Evolutionary conservation across 2,113 vertebrate genomes (phyloP).

Genomic region (Leucosticte australis): DNA sequence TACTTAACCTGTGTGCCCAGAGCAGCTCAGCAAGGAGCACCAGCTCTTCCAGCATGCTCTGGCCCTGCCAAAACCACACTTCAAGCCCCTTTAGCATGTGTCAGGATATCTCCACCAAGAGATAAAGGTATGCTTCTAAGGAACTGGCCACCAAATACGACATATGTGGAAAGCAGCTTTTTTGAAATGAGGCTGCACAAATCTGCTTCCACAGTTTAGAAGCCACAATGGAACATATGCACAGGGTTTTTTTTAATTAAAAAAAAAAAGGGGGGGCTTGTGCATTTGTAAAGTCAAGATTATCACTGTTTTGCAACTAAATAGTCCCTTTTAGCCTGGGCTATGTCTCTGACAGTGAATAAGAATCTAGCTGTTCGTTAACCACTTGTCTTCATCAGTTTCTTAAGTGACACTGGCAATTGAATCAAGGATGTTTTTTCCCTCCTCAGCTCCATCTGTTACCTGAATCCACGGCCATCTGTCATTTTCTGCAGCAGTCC

Average conservation of each 20-base stretch:
- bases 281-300: neutral
- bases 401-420: conserved; percentile 39
- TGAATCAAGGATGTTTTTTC: neutral
- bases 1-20: neutral
- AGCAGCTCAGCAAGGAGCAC: neutral
- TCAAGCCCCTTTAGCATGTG: neutral
- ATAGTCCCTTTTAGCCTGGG: neutral
- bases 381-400: conserved; percentile 14
- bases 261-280: neutral
- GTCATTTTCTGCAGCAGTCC: conserved; percentile 99
- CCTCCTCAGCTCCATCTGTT: conserved; percentile 65
- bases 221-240: neutral
- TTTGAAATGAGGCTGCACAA: neutral
- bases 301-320: neutral
- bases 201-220: neutral
- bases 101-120: neutral
- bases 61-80: neutral
- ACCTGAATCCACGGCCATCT: conserved; percentile 99
- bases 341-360: neutral
- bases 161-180: neutral
- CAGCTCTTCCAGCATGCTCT: neutral
- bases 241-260: rapidly evolving
- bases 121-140: neutral
- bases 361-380: conserved; percentile 1
- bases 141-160: neutral